Conservation (phyloP, 2,797 vertebrate genomes). For the Acropternis orthonyx region DNA sequence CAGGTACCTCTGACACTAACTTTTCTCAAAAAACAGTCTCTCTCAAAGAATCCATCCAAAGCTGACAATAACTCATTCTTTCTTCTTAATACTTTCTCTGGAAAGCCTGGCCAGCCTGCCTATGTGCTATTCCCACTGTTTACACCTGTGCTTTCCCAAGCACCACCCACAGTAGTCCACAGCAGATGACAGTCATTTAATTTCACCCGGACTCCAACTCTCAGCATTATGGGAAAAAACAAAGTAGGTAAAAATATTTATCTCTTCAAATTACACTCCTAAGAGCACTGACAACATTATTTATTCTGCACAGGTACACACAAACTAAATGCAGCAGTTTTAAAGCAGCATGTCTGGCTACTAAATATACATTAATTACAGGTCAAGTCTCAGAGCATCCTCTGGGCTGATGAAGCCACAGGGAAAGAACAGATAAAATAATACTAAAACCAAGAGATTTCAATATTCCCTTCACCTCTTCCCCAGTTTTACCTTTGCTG, state of each 20-base stretch:
- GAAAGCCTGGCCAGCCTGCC: neutral
- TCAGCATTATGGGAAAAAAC: neutral
- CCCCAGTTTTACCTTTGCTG: neutral
- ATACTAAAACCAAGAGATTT: rapidly evolving
- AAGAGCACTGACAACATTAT: neutral
- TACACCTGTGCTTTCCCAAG: neutral
- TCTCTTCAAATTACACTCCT: neutral
- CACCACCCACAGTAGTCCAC: neutral
- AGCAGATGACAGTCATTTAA: neutral
- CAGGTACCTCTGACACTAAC: neutral
- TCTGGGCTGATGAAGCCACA: neutral
- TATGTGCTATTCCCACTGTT: neutral
- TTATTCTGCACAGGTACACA: neutral
- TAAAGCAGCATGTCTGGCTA: neutral
- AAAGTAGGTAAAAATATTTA: neutral
- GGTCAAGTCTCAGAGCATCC: neutral
- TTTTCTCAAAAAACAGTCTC: neutral
- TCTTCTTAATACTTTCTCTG: neutral
- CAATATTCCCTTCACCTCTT: neutral
- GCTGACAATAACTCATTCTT: neutral
- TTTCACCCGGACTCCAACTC: neutral
- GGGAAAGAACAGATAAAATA: neutral
- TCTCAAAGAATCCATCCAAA: neutral
- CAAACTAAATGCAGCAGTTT: neutral
- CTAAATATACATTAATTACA: neutral